These are phyloP conservation scores for Tyrannus savana DNA, from an alignment of 2,113 vertebrate species.

Conservation along the genomic window DNA sequence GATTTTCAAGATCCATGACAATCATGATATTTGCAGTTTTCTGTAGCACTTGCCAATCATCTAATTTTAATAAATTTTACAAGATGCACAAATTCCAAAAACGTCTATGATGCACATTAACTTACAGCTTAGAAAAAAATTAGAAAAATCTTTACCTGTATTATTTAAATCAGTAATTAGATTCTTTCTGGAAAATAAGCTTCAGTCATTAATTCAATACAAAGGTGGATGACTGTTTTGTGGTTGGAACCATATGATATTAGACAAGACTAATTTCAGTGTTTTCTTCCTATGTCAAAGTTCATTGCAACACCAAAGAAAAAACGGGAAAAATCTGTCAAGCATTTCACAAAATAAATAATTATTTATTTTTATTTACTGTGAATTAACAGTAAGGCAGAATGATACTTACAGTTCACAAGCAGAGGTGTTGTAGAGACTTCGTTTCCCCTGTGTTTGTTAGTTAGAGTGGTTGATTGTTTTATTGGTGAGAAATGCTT, in stretches of 20 bases:
- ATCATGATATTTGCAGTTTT: neutral
- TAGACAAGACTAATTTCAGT: neutral
- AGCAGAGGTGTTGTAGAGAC: slow-evolving; percentile 95
- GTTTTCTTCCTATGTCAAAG: neutral
- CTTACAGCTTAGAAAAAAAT: neutral
- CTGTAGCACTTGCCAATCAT: neutral
- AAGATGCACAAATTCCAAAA: neutral
- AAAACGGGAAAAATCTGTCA: neutral
- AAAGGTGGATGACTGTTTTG: neutral
- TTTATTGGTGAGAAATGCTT: slow-evolving; percentile 99
- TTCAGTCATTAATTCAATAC: neutral
- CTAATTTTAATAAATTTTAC: neutral
- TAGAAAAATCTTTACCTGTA: neutral
- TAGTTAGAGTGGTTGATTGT: slow-evolving; percentile 96
- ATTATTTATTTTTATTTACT: too few species aligned
- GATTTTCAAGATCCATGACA: neutral
- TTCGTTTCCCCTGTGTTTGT: slow-evolving; percentile 97
- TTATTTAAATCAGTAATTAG: neutral
- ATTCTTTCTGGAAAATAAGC: neutral
- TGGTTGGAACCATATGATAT: neutral
- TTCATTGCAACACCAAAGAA: neutral
- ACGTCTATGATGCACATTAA: neutral
- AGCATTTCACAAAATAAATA: neutral
- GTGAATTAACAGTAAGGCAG: neutral
- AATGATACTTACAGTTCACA: slow-evolving; percentile 88